Percentiles rank a stretch among this genome's conserved stretches.
These are phyloP conservation scores for Sebastes elongatus DNA, from an alignment of 2,797 vertebrate species.

Conservation along the genomic window DNA sequence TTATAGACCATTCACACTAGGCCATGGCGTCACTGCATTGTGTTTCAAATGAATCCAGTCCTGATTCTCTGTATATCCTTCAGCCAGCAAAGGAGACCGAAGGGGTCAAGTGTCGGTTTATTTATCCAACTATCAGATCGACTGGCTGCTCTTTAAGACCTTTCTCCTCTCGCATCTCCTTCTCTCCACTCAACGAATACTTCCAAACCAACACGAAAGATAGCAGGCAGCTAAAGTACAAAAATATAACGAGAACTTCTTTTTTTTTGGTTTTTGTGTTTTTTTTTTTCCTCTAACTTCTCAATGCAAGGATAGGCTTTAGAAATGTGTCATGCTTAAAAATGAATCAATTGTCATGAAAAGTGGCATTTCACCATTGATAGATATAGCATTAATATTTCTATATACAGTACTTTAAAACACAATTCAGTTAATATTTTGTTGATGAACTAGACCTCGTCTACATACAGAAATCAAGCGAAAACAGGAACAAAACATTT, in stretches of 20 bases:
- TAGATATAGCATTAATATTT: constrained; percentile 80
- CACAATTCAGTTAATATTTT: constrained; percentile 82
- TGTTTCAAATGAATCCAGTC: constrained; percentile 45
- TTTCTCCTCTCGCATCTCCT: constrained; percentile 11
- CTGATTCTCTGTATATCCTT: constrained; percentile 24
- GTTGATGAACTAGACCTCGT: constrained; percentile 82
- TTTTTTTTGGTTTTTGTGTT: constrained; percentile 43
- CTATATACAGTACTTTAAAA: constrained; percentile 81
- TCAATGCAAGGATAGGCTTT: constrained; percentile 84
- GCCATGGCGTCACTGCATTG: constrained; percentile 25
- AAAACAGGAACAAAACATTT: constrained; percentile 86
- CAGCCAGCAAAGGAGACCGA: constrained; percentile 16
- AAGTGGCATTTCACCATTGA: constrained; percentile 92
- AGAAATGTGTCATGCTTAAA: constrained; percentile 94
- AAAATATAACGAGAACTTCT: constrained; percentile 92
- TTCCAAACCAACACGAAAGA: constrained; percentile 60
- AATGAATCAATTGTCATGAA: constrained; percentile 88
- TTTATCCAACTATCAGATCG: background rate
- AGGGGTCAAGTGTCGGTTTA: constrained; percentile 23
- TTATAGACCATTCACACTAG: constrained; percentile 32
- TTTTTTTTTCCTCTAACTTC: constrained; percentile 59
- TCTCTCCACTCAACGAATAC: constrained; percentile 31
- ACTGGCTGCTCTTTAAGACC: constrained; percentile 12
- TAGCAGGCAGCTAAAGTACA: constrained; percentile 87
- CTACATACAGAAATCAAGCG: constrained; percentile 88